Evolutionary conservation across 1,140 invertebrate species (phyloP).

Genomic region (Rhizoglyphus robini): DNA sequence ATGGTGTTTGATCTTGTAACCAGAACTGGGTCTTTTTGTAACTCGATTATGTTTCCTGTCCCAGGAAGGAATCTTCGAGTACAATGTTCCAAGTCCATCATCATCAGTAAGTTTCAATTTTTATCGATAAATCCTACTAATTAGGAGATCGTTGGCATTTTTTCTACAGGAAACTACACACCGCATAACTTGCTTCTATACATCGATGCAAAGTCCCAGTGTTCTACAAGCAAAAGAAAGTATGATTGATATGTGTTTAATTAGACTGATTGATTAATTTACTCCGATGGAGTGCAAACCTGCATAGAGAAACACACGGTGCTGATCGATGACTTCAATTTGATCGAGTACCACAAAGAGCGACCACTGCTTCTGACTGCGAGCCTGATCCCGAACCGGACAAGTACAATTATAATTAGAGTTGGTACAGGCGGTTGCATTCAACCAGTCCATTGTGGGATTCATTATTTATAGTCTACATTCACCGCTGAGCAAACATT

Average conservation of each 20-base stretch:
- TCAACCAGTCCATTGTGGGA: too few relatives aligned
- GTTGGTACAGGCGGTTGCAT: constrained; percentile 41
- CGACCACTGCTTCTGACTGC: constrained; percentile 31
- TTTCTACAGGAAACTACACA: constrained; percentile 39
- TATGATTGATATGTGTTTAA: constrained; percentile 30
- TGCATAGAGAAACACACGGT: constrained; percentile 54
- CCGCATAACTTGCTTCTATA: constrained; percentile 60
- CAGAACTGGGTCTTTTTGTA: constrained; percentile 72
- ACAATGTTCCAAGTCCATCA: constrained; percentile 56
- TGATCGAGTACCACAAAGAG: constrained; percentile 43
- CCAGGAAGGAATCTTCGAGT: constrained; percentile 56
- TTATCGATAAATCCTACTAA: constrained; percentile 21
- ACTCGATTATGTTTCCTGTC: constrained; percentile 70
- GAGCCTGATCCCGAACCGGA: constrained; percentile 25
- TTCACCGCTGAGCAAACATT: constrained; percentile 33
- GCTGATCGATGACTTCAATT: constrained; percentile 46
- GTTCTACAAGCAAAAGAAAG: constrained; percentile 62
- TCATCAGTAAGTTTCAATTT: constrained; percentile 34
- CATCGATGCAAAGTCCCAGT: constrained; percentile 58
- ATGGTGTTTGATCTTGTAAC: constrained; percentile 15
- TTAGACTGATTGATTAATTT: too few relatives aligned
- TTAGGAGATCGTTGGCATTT: too few relatives aligned
- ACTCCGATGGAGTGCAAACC: constrained; percentile 43
- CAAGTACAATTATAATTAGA: constrained; percentile 29
- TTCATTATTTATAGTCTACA: not conserved